A percentile compares a stretch with the other conserved stretches of the same genome.
These are phyloP conservation scores for Pseudomyrmex dendroicus DNA, from an alignment of 1,140 invertebrate genomes.

Conservation along the genomic window DNA sequence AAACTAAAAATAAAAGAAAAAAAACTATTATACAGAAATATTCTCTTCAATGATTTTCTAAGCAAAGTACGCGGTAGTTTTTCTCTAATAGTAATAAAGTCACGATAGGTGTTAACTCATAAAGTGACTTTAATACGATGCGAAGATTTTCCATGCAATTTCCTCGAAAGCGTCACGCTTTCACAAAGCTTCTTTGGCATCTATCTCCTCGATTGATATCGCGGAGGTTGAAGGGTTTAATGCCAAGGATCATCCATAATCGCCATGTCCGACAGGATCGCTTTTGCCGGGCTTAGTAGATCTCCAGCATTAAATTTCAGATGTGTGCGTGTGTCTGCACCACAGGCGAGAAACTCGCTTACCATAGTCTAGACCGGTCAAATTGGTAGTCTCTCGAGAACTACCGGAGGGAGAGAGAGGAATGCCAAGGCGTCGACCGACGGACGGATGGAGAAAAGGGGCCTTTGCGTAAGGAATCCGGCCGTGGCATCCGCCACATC, in stretches of 20 bases:
- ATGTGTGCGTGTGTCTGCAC: neutral
- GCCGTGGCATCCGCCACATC: slow-evolving; percentile 39
- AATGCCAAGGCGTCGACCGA: slow-evolving; percentile 3
- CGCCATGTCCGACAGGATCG: slow-evolving; percentile 17
- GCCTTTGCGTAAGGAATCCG: slow-evolving; percentile 50
- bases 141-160: neutral
- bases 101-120: neutral
- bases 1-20: neutral
- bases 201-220: slow-evolving; percentile 19
- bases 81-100: neutral
- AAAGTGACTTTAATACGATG: neutral
- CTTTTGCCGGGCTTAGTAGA: neutral
- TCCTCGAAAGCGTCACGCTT: neutral
- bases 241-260: slow-evolving; percentile 19
- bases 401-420: neutral
- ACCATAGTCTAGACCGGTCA: slow-evolving; percentile 38
- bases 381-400: slow-evolving; percentile 44
- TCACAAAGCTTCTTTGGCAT: neutral
- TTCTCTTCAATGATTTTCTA: no score
- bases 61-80: no score
- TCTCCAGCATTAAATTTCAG: slow-evolving; percentile 26
- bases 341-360: slow-evolving; percentile 29
- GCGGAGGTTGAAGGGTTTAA: slow-evolving; percentile 5
- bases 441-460: neutral
- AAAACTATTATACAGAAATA: neutral